Percentiles rank a stretch among this genome's conserved stretches.
phyloP scores from a whole-genome alignment of 2,888 invertebrate genomes.

The Thymelicus acteon region DNA sequence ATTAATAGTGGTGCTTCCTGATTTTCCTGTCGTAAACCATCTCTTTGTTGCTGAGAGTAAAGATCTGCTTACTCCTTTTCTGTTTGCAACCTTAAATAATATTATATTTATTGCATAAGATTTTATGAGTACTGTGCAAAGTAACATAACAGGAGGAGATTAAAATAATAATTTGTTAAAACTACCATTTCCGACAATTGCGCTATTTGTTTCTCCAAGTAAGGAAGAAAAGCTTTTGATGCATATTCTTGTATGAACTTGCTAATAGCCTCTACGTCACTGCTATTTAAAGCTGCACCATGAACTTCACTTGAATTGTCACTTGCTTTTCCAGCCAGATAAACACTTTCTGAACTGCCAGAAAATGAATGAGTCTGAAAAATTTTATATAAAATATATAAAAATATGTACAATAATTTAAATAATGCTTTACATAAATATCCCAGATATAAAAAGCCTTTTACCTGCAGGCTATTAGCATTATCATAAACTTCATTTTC shows the following conservation, averaged over 20 bases:
- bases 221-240: conserved; percentile 93
- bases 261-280: conserved; percentile 94
- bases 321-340: conserved; percentile 75
- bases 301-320: conserved; percentile 85
- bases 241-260: conserved; percentile 95
- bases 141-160: not conserved
- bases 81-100: conserved; percentile 87
- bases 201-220: conserved; percentile 95
- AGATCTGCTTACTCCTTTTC: conserved; percentile 96
- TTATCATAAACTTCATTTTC: conserved; percentile 84
- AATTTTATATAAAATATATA: not conserved
- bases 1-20: conserved; percentile 89
- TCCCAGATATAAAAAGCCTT: not conserved
- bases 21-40: conserved; percentile 97
- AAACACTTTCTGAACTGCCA: conserved; percentile 86
- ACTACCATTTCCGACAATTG: conserved; percentile 87
- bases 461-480: conserved; percentile 82
- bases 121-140: not conserved
- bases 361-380: conserved; percentile 80
- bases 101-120: not conserved
- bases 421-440: not conserved
- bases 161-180: not conserved
- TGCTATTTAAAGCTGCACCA: conserved; percentile 90
- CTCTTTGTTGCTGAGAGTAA: conserved; percentile 97
- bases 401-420: too few species aligned